Evolutionary conservation across 1,140 invertebrate species (phyloP), one percentile per base, ranked within the genome.

Genomic region (Zaprionus lachaisei): DNA sequence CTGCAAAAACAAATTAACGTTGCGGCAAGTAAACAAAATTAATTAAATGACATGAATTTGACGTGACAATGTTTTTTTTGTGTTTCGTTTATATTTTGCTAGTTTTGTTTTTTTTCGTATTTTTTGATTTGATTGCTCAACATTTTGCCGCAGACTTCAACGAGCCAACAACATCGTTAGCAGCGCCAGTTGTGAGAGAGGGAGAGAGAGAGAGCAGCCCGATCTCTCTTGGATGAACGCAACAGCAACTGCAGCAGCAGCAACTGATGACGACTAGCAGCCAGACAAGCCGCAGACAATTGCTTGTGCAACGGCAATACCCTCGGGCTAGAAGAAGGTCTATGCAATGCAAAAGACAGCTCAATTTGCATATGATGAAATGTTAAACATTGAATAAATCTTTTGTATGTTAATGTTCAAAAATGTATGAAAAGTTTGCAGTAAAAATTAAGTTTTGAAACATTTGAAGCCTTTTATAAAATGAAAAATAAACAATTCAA

Each of bases 41-140:
- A 91, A 91, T 91, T 91, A 91, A 92, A 91, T 90, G 85, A 91
- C 89, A 91, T 84, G 89, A 85, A 90, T 92, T 92, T 91, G 90
- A 90, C 90, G 89, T 92, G 90, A 91, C 89, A 91, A 92, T 90
- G 84, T 90, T 90, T 85, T 91, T 81, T 81, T 69, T 38, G 20
- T n/a, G 20, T 56, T 26, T 56, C 54, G 26, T 38, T 60, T 57
- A 22, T 47, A 51, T 60, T 64, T 24, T 47, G n/a, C 63, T 67
- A 34, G 20, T 55, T 55, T 61, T 41, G 20, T 51, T 60, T 22
- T 61, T 61, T 72, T 31, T 68, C 72, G 68, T 58, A 70, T 86
- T 86, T 44, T 83, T 80, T 80, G 82, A 75, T 89, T 89, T 79
- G 83, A 86, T 86, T 86, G 83, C 83, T 86, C 83, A 86, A 86